A percentile compares a stretch with the other conserved stretches of the same genome.
Conservation (phyloP, 2,888 invertebrate genomes). For the Caenorhabditis angaria region DNA sequence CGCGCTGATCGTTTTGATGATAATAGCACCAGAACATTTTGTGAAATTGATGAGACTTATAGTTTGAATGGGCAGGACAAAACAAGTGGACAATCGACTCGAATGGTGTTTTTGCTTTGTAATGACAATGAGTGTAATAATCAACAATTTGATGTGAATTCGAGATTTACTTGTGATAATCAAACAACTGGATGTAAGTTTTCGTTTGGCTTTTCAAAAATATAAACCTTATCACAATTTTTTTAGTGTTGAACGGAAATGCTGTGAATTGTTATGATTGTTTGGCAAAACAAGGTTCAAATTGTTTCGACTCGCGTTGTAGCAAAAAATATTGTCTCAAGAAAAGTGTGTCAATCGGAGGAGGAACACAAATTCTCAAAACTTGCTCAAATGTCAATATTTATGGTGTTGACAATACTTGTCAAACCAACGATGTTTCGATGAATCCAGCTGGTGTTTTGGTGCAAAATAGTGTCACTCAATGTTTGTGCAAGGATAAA, state of each 20-base stretch:
- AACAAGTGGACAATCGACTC: conserved; percentile 29
- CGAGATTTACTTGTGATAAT: conserved; percentile 21
- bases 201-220: conserved; percentile 7
- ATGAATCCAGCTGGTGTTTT: conserved; percentile 47
- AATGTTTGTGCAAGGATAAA: conserved; percentile 54
- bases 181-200: conserved; percentile 34
- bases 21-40: conserved; percentile 16
- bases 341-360: conserved; percentile 20
- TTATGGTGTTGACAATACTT: conserved; percentile 47
- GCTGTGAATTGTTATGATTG: conserved; percentile 55
- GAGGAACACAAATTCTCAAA: conserved; percentile 44
- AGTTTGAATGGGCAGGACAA: conserved; percentile 28
- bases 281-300: conserved; percentile 37
- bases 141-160: conserved; percentile 4
- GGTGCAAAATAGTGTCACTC: conserved; percentile 38
- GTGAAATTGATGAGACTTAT: conserved; percentile 46
- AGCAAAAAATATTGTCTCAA: conserved; percentile 57
- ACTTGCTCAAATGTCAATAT: conserved; percentile 54
- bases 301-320: conserved; percentile 51
- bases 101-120: conserved; percentile 47
- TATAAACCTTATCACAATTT: neutral
- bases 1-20: conserved; percentile 12
- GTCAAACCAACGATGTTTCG: conserved; percentile 41
- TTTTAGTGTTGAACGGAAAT: conserved; percentile 42
- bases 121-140: conserved; percentile 16